phyloP scores from a whole-genome alignment of 1,140 invertebrate species.

The Physella acuta region DNA sequence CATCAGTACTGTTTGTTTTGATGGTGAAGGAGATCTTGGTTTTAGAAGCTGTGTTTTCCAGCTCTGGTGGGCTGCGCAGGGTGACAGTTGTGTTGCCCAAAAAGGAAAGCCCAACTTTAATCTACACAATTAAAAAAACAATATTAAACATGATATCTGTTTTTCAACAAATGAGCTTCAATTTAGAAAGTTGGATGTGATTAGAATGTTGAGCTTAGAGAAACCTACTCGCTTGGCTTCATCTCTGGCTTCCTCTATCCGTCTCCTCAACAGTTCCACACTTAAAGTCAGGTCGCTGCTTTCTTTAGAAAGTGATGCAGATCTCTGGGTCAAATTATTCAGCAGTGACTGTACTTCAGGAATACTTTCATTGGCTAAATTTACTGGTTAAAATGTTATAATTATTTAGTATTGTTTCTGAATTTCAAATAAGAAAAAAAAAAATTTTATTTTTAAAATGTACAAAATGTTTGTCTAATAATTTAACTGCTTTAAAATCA shows the following conservation, averaged over 20 bases:
- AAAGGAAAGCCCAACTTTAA: slow-evolving; percentile 83
- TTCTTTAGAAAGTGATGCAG: slow-evolving; percentile 55
- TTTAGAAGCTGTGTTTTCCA: slow-evolving; percentile 80
- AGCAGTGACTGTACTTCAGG: slow-evolving; percentile 69
- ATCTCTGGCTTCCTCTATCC: slow-evolving; percentile 79
- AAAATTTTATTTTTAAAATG: too few species aligned
- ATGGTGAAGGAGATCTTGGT: slow-evolving; percentile 83
- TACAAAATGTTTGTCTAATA: too few species aligned
- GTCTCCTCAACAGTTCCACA: slow-evolving; percentile 72
- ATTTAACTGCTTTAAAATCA: too few species aligned
- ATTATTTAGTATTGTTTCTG: too few species aligned
- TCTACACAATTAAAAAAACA: slow-evolving; percentile 45
- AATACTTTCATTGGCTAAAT: slow-evolving; percentile 67
- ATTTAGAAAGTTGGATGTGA: too few species aligned
- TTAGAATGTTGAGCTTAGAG: too few species aligned
- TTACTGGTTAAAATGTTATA: slow-evolving; percentile 65
- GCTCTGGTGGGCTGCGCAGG: slow-evolving; percentile 78
- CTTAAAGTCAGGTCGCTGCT: slow-evolving; percentile 63
- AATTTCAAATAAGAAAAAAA: too few species aligned
- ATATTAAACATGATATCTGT: too few species aligned
- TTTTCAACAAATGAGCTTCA: too few species aligned
- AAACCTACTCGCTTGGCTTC: slow-evolving; percentile 67
- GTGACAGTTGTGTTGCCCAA: slow-evolving; percentile 79
- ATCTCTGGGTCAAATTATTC: slow-evolving; percentile 65
- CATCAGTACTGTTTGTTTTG: slow-evolving; percentile 76